phyloP scores from a whole-genome alignment of 1,140 invertebrate species.

The Drosophila hydei region DNA sequence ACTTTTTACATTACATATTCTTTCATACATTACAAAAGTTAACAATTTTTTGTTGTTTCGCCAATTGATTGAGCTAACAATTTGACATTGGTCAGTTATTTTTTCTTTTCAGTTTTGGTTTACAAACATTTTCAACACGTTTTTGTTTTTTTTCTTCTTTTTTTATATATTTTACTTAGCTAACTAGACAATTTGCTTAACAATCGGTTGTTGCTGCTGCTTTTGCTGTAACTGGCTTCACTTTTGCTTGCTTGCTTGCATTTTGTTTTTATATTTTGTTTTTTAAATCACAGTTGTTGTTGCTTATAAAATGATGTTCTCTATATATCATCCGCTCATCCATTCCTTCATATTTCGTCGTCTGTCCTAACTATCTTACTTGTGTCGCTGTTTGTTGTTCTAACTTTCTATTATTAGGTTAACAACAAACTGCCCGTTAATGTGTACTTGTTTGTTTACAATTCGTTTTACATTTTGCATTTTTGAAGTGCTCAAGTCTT shows the following conservation, averaged over 20 bases:
- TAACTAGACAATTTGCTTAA: conserved; percentile 80
- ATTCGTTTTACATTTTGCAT: conserved; percentile 36
- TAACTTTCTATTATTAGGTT: neutral
- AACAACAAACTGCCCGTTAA: conserved; percentile 56
- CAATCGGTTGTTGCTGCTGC: conserved; percentile 61
- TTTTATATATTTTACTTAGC: conserved; percentile 66
- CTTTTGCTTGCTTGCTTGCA: conserved; percentile 43
- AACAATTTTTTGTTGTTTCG: conserved; percentile 65
- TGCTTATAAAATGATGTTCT: conserved; percentile 81
- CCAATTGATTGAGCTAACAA: conserved; percentile 74
- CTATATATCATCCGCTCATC: conserved; percentile 11
- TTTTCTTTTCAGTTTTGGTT: conserved; percentile 39
- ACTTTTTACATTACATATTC: conserved; percentile 59
- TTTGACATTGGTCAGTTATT: conserved; percentile 65
- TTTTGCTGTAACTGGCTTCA: conserved; percentile 49
- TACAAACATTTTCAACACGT: conserved; percentile 62
- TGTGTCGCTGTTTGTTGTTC: conserved; percentile 39
- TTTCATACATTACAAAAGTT: conserved; percentile 69
- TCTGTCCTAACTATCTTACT: conserved; percentile 25
- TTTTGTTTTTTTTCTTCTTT: conserved; percentile 33
- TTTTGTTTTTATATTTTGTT: conserved; percentile 65
- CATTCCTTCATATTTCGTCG: conserved; percentile 3
- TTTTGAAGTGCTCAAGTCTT: conserved; percentile 79
- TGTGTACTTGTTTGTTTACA: conserved; percentile 18
- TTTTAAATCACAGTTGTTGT: conserved; percentile 81